Evolutionary conservation across 2,888 invertebrate species (phyloP), one percentile per base, ranked within the genome.

Genomic region (Papilio gigon): DNA sequence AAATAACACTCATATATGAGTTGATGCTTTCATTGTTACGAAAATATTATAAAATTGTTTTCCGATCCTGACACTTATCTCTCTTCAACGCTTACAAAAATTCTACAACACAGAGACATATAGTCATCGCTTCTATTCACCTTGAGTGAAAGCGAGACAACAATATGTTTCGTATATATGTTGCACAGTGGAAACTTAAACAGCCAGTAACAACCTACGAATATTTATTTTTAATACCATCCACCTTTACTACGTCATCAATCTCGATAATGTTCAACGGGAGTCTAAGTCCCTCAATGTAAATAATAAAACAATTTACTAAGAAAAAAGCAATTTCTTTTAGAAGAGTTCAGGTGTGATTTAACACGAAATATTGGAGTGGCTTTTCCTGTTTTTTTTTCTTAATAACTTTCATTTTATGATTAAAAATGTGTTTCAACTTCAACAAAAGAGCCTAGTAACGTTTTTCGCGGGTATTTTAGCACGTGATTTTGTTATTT

Each of bases 241-340:
- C 17, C 53, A n/a, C 17, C 53, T 14, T 42, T 42, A 42, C 17
- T 25, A 27, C 8, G 53, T 11, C 30, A 56, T 56, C 30, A 56
- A 56, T 30, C 53, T 56, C 8, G 27, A 27, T 53, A 27, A 30
- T 30, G 12, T 53, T 53, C 1, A 14, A 56, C 53, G 53, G 53
- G 53, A 30, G 53, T 8, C 9, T 30, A 56, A 56, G 53, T 56
- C 53, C 53, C 30, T 56, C 27, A 30, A 30, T 8, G 30, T 56
- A 56, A 56, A 56, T 56, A 56, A 56, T 30, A 56, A 56, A 56
- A 56, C 53, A 56, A 30, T 56, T 56, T 56, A 56, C 14, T 30
- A 17, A 56, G 30, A 30, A 56, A 56, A 25, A 56, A 56, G 30
- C 30, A 27, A 53, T 53, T 53, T 56, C 53, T 56, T 56, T 30